Evolutionary conservation across 2,888 invertebrate species (phyloP).

Genomic region (Oasisia sp.): DNA sequence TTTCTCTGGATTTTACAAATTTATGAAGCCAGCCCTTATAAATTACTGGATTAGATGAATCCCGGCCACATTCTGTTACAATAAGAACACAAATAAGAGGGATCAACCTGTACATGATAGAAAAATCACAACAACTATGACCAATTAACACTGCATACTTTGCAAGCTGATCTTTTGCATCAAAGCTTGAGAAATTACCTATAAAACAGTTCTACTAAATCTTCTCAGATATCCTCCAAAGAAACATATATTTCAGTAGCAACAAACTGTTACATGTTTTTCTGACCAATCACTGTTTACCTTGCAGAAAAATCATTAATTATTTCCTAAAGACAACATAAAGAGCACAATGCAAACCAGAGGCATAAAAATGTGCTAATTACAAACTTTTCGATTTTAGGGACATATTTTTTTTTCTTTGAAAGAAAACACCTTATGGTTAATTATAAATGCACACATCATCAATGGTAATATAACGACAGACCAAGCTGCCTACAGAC

Average conservation of each 20-base stretch:
- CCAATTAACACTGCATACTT: background rate
- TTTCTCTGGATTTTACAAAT: too few relatives aligned
- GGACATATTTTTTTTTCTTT: background rate
- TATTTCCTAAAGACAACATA: background rate
- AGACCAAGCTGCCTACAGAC: background rate
- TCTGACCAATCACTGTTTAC: background rate
- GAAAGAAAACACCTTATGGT: background rate
- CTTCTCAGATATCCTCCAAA: background rate
- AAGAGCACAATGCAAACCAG: background rate
- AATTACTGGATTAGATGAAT: background rate
- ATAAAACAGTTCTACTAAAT: background rate
- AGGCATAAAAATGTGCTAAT: background rate
- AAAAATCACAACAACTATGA: background rate
- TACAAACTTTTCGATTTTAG: background rate
- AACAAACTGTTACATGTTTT: background rate
- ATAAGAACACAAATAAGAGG: background rate
- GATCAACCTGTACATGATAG: background rate
- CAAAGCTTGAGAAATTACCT: background rate
- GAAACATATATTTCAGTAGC: background rate
- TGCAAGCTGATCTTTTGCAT: background rate
- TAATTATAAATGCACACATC: background rate
- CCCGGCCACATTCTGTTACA: background rate
- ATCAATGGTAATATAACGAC: background rate
- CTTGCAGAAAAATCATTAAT: background rate
- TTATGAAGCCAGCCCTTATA: too few relatives aligned